Evolutionary conservation across 2,797 vertebrate genomes (phyloP).

Genomic region (Trematomus bernacchii): DNA sequence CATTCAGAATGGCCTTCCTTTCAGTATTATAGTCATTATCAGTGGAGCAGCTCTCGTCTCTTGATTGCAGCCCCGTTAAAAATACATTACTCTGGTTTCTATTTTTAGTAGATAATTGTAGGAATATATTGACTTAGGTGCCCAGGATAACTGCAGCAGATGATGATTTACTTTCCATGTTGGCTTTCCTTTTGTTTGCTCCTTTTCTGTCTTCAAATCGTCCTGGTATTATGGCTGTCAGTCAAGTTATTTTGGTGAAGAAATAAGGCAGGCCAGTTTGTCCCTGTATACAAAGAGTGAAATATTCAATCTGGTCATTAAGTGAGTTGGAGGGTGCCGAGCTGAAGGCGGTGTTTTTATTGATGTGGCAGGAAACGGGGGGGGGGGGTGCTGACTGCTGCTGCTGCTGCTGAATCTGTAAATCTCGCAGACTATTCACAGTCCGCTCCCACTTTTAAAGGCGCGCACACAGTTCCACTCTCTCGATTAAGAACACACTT

Average conservation of each 20-base stretch:
- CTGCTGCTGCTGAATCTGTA: constrained; percentile 83
- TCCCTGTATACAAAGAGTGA: constrained; percentile 52
- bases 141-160: constrained; percentile 16
- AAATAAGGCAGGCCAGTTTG: constrained; percentile 50
- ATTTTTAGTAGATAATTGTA: constrained; percentile 45
- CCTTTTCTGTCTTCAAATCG: constrained; percentile 7
- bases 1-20: constrained; percentile 10
- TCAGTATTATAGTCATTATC: constrained; percentile 44
- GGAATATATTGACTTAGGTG: constrained; percentile 24
- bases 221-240: constrained; percentile 21
- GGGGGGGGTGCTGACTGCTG: constrained; percentile 58
- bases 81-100: constrained; percentile 24
- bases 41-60: constrained; percentile 16
- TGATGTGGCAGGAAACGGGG: constrained; percentile 83
- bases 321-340: constrained; percentile 70
- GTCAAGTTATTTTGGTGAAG: constrained; percentile 34
- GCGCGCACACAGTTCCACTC: constrained; percentile 64
- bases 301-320: constrained; percentile 81
- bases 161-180: constrained; percentile 17
- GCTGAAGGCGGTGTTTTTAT: constrained; percentile 80
- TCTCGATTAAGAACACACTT: constrained; percentile 82
- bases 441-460: constrained; percentile 78
- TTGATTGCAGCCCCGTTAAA: constrained; percentile 35
- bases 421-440: constrained; percentile 78
- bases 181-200: constrained; percentile 10